A percentile compares a stretch with the other conserved stretches of the same genome.
phyloP scores from a whole-genome alignment of 2,797 vertebrate species.

The Corythornis leucogaster region DNA sequence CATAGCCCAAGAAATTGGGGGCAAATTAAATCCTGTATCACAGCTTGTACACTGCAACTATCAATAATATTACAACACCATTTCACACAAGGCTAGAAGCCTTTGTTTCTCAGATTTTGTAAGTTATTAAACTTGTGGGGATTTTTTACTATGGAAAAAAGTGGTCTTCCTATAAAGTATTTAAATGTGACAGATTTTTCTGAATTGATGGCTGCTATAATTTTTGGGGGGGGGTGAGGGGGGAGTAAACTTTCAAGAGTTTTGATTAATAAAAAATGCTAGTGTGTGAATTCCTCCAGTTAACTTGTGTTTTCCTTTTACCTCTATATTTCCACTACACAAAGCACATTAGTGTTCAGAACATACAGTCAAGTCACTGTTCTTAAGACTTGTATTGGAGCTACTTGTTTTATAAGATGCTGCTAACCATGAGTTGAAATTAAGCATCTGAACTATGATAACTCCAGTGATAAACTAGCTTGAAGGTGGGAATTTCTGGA shows the following conservation, averaged over 20 bases:
- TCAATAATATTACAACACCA: not conserved
- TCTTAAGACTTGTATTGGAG: not conserved
- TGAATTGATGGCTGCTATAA: not conserved
- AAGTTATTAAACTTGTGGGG: no score
- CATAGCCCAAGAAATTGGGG: not conserved
- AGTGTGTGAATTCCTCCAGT: not conserved
- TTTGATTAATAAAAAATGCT: not conserved
- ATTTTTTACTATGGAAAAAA: not conserved
- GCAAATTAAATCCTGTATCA: constrained; percentile 4
- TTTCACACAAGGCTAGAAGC: not conserved
- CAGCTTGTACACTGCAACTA: not conserved
- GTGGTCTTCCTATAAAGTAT: not conserved
- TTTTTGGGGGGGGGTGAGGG: no score
- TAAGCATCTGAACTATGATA: not conserved
- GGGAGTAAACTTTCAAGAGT: not conserved
- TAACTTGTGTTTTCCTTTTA: not conserved
- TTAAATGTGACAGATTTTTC: not conserved
- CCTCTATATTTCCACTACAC: not conserved
- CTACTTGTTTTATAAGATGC: not conserved
- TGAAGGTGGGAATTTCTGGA: not conserved
- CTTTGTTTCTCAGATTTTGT: not conserved
- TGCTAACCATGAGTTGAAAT: not conserved
- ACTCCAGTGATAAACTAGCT: not conserved
- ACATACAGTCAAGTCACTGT: not conserved
- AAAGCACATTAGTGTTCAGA: not conserved